phyloP scores from a whole-genome alignment of 2,797 vertebrate species.

The Eutrigla gurnardus region DNA sequence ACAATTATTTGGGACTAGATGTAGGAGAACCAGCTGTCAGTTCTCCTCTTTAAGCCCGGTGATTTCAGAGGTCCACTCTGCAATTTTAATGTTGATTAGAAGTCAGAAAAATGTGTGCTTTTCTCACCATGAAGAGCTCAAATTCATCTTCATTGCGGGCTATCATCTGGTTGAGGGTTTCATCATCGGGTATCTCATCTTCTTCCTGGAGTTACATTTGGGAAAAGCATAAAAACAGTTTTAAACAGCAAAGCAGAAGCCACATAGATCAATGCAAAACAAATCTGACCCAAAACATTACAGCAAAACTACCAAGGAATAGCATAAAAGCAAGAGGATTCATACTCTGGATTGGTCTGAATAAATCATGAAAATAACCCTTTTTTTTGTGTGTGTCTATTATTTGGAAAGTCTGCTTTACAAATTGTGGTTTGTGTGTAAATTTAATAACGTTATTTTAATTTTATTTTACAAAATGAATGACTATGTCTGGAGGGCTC shows the following conservation, averaged over 20 bases:
- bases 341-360: too few relatives aligned
- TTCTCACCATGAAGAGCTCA: conserved; percentile 96
- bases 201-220: conserved; percentile 87
- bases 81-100: not conserved
- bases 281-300: not conserved
- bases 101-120: not conserved
- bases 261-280: not conserved
- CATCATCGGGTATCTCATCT: conserved; percentile 98
- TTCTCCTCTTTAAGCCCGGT: not conserved
- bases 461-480: too few relatives aligned
- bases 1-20: not conserved
- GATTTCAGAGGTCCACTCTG: not conserved
- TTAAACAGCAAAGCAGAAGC: not conserved
- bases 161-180: conserved; percentile 99
- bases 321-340: too few relatives aligned
- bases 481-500: too few relatives aligned
- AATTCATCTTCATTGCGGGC: conserved; percentile 97
- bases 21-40: not conserved
- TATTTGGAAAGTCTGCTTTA: too few relatives aligned
- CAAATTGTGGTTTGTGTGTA: too few relatives aligned
- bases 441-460: too few relatives aligned
- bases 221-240: conserved; percentile 9
- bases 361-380: too few relatives aligned
- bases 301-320: too few relatives aligned
- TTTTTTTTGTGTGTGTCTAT: too few relatives aligned